These are phyloP conservation scores for Anoplopoma fimbria DNA, from an alignment of 2,113 vertebrate species.

Conservation along the genomic window DNA sequence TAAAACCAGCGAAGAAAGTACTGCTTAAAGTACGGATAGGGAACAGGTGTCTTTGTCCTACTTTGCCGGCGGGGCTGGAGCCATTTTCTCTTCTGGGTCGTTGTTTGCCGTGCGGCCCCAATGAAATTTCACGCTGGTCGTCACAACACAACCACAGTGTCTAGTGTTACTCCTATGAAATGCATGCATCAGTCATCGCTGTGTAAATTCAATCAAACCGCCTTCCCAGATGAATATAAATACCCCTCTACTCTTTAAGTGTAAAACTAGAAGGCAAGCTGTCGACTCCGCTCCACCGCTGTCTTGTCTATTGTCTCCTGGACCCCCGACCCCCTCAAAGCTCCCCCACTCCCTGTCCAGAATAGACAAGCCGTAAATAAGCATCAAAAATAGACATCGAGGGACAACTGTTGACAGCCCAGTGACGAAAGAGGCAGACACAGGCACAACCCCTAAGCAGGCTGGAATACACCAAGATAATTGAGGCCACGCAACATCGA, in stretches of 20 bases:
- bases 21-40: conserved; percentile 51
- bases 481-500: conserved; percentile 82
- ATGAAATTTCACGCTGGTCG: conserved; percentile 70
- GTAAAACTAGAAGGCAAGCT: conserved; percentile 72
- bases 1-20: conserved; percentile 61
- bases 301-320: conserved; percentile 84
- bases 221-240: conserved; percentile 77
- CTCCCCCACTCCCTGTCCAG: conserved; percentile 73
- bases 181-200: conserved; percentile 66
- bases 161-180: conserved; percentile 74
- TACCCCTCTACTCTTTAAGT: conserved; percentile 63
- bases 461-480: conserved; percentile 92
- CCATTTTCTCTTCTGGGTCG: conserved; percentile 63
- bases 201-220: conserved; percentile 71
- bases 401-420: conserved; percentile 92
- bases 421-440: conserved; percentile 89
- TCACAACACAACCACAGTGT: conserved; percentile 73
- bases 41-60: conserved; percentile 85
- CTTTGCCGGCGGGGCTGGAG: conserved; percentile 58
- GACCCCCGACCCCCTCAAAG: conserved; percentile 1
- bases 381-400: conserved; percentile 90
- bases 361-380: conserved; percentile 87
- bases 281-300: conserved; percentile 40
- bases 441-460: conserved; percentile 86
- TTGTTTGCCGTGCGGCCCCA: conserved; percentile 52